Conservation (phyloP, 2,888 invertebrate species). For the Thecophora atra region DNA sequence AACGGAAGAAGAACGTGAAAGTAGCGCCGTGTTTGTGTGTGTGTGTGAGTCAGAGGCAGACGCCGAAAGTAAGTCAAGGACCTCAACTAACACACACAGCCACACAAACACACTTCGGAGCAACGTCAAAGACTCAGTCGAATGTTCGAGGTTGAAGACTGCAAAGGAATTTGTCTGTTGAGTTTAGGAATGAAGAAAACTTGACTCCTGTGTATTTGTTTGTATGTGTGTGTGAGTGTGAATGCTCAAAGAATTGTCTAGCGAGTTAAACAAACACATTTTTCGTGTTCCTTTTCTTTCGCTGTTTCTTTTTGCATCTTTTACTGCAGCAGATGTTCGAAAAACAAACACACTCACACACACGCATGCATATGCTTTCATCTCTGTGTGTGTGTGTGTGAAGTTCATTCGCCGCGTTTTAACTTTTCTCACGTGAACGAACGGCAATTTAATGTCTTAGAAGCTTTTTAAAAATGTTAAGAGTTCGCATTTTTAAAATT, state of each 20-base stretch:
- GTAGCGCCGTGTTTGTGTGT: neutral
- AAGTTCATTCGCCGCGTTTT: neutral
- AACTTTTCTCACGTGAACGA: neutral
- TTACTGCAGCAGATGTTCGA: neutral
- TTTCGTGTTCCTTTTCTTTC: neutral
- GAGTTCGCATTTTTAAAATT: neutral
- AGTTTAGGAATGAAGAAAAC: neutral
- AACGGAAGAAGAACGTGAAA: neutral
- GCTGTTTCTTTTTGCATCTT: neutral
- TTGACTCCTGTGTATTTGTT: neutral
- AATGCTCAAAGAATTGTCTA: neutral
- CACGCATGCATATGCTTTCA: neutral
- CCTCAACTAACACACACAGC: neutral
- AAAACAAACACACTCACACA: neutral
- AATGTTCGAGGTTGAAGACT: neutral
- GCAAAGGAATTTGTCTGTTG: neutral
- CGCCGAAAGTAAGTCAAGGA: constrained; percentile 4
- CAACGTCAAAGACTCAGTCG: neutral
- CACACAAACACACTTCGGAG: neutral
- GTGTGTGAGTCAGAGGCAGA: neutral
- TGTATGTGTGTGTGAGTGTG: neutral
- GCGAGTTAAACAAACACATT: neutral
- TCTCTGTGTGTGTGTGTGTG: neutral
- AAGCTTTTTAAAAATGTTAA: neutral
- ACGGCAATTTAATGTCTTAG: neutral